Conservation (phyloP, 1,140 invertebrate genomes). For the Sinella curviseta region DNA sequence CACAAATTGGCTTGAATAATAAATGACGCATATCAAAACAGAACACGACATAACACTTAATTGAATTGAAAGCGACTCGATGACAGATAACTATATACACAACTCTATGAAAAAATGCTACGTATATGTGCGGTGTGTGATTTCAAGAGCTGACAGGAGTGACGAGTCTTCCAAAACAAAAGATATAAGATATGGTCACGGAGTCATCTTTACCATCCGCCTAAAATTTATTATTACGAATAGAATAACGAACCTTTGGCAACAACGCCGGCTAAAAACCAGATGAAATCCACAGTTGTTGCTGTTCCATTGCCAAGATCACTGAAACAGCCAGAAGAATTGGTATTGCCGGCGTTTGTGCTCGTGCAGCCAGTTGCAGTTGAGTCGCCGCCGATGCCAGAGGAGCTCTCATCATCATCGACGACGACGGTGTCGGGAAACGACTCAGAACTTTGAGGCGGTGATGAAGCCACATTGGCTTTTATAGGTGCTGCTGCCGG, state of each 20-base stretch:
- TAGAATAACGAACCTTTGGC: conserved; percentile 3
- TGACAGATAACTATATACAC: not conserved
- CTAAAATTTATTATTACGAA: not conserved
- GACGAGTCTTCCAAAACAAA: no score
- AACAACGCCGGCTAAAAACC: not conserved
- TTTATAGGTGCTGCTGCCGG: not conserved
- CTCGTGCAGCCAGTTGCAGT: not conserved
- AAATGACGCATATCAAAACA: not conserved
- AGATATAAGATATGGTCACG: no score
- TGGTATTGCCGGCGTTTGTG: not conserved
- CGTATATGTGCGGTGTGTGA: no score
- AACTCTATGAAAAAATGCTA: not conserved
- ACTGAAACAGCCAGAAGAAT: not conserved
- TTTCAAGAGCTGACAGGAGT: no score
- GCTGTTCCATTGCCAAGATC: conserved; percentile 7
- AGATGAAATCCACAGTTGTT: conserved; percentile 19
- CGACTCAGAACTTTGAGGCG: no score
- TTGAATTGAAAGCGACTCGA: not conserved
- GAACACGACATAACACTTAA: not conserved
- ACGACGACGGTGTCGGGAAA: no score
- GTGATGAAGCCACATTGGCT: no score
- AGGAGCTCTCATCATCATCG: not conserved
- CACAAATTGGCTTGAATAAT: not conserved
- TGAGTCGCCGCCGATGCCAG: not conserved
- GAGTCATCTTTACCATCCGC: no score